These are phyloP conservation scores for Teleogryllus oceanicus DNA, from an alignment of 2,888 invertebrate species.

Conservation along the genomic window DNA sequence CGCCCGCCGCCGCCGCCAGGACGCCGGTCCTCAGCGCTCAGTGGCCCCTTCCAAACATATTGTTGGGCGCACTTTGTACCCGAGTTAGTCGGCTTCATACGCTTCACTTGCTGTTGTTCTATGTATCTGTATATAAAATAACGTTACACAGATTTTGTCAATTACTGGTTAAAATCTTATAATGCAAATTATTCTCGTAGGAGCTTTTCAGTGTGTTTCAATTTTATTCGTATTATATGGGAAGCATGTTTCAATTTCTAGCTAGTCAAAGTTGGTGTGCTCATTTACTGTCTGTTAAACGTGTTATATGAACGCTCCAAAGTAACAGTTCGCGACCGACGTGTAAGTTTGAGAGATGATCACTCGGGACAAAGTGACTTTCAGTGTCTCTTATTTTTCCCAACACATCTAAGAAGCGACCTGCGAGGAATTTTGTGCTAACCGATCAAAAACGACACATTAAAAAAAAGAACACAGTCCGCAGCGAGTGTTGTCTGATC, in stretches of 20 bases:
- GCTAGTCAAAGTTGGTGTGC: neutral
- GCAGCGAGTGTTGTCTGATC: too few species aligned
- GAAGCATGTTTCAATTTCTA: neutral
- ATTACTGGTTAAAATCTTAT: too few species aligned
- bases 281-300: neutral
- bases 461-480: too few species aligned
- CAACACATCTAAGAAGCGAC: neutral
- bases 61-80: too few species aligned
- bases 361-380: neutral
- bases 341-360: neutral
- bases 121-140: too few species aligned
- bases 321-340: neutral
- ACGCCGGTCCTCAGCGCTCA: neutral
- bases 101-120: too few species aligned
- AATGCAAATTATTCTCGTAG: too few species aligned
- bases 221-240: too few species aligned
- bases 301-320: too few species aligned
- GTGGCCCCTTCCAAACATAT: neutral
- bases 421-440: neutral
- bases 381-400: neutral
- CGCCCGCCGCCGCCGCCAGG: neutral
- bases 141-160: too few species aligned
- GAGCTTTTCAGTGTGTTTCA: too few species aligned
- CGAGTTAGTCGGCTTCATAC: too few species aligned
- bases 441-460: neutral